These are phyloP conservation scores for Gallinago stenura DNA, from an alignment of 2,797 vertebrate species.

Conservation along the genomic window DNA sequence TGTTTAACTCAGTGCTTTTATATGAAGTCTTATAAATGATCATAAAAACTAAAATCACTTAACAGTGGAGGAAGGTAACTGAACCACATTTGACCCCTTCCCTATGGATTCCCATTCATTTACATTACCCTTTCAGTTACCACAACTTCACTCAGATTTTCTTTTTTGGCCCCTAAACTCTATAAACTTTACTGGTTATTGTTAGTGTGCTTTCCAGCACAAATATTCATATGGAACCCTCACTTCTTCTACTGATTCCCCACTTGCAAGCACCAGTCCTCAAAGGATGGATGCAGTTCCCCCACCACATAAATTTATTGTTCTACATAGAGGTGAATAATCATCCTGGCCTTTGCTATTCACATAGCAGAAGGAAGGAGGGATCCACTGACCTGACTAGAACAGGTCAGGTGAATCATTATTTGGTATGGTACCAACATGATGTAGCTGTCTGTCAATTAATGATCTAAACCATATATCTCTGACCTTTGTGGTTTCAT, in stretches of 20 bases:
- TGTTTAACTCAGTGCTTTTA: background rate
- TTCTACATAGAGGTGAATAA: background rate
- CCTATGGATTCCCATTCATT: background rate
- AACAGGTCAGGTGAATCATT: background rate
- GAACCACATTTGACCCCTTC: background rate
- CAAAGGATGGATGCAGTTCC: background rate
- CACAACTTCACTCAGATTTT: background rate
- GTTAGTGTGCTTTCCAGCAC: background rate
- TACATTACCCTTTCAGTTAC: background rate
- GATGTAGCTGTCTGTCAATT: background rate
- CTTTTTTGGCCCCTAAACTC: background rate
- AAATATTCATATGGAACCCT: background rate
- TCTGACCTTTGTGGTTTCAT: background rate
- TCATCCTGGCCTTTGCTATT: background rate
- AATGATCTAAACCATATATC: background rate
- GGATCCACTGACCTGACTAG: background rate
- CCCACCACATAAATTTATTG: background rate
- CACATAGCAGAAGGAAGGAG: background rate
- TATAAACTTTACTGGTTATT: background rate
- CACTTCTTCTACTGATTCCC: background rate
- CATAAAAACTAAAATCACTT: background rate
- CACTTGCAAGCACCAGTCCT: background rate
- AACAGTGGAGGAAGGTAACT: background rate
- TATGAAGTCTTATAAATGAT: background rate
- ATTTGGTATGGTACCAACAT: background rate